phyloP scores from a whole-genome alignment of 2,888 invertebrate species.

The Eilema caniola region DNA sequence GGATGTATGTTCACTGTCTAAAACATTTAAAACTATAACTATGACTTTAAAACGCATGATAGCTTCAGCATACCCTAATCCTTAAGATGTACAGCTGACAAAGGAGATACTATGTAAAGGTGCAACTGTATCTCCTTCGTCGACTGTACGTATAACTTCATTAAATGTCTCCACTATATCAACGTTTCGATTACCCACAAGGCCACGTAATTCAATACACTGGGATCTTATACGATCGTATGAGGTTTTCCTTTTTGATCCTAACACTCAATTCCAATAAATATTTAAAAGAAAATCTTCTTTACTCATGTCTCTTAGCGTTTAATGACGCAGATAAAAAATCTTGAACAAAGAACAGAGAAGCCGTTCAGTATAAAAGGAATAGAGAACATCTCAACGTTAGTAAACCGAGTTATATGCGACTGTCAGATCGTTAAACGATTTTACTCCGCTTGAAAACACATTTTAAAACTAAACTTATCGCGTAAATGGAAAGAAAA shows the following conservation, averaged over 20 bases:
- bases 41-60: background rate
- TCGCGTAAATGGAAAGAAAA: conserved; percentile 65
- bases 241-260: conserved; percentile 33
- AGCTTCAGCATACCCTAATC: conserved; percentile 22
- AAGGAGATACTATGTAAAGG: no score
- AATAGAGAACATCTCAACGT: conserved; percentile 4
- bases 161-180: conserved; percentile 22
- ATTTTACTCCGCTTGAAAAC: conserved; percentile 63
- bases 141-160: conserved; percentile 12
- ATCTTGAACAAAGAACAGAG: conserved; percentile 34
- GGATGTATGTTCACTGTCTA: no score
- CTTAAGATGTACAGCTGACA: conserved; percentile 16
- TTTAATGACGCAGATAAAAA: conserved; percentile 39
- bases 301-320: conserved; percentile 16
- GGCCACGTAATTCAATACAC: conserved; percentile 47
- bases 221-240: conserved; percentile 32
- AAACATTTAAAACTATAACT: no score
- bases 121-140: no score
- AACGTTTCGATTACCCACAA: conserved; percentile 47
- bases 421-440: conserved; percentile 53
- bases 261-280: conserved; percentile 35
- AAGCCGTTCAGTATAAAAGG: conserved; percentile 19
- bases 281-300: conserved; percentile 47
- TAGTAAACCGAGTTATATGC: conserved; percentile 22
- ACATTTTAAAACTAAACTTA: conserved; percentile 68